These are phyloP conservation scores for Meteorus colon DNA, from an alignment of 2,888 invertebrate genomes.

Conservation along the genomic window DNA sequence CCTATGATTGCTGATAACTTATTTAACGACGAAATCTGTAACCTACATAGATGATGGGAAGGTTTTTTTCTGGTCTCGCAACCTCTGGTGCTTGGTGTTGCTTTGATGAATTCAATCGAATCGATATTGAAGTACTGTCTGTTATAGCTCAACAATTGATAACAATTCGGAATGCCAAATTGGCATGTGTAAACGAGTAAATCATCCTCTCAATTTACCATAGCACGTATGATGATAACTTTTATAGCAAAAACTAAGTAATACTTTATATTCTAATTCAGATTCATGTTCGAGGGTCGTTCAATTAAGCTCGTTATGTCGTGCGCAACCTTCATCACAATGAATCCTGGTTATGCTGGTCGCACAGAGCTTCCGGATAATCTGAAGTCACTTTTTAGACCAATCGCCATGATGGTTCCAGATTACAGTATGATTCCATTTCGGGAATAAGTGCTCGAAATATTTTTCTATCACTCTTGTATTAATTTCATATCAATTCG, in stretches of 20 bases:
- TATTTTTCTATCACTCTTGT: neutral
- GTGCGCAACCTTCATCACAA: slow-evolving; percentile 91
- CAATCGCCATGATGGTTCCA: slow-evolving; percentile 94
- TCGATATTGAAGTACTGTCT: slow-evolving; percentile 91
- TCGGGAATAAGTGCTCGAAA: slow-evolving; percentile 32
- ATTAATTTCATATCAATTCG: neutral
- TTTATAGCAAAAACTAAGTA: neutral
- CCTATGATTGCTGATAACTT: neutral
- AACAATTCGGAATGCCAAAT: slow-evolving; percentile 90
- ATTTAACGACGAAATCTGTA: neutral
- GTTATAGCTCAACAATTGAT: slow-evolving; percentile 93
- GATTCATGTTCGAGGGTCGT: slow-evolving; percentile 92
- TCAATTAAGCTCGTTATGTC: slow-evolving; percentile 87
- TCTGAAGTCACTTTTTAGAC: slow-evolving; percentile 89
- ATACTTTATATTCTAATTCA: slow-evolving; percentile 8
- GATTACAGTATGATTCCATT: slow-evolving; percentile 81
- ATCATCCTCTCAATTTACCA: slow-evolving; percentile 20
- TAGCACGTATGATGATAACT: neutral
- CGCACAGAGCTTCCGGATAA: slow-evolving; percentile 92
- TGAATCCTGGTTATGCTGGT: slow-evolving; percentile 95
- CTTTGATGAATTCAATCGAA: slow-evolving; percentile 93
- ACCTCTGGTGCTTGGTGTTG: slow-evolving; percentile 95
- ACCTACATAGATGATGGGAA: slow-evolving; percentile 85
- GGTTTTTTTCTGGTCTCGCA: slow-evolving; percentile 91
- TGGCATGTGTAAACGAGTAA: slow-evolving; percentile 77